Evolutionary conservation across 2,797 vertebrate genomes (phyloP), one percentile per base, ranked within the genome.

Genomic region (Parauchenoglanis ngamensis): DNA sequence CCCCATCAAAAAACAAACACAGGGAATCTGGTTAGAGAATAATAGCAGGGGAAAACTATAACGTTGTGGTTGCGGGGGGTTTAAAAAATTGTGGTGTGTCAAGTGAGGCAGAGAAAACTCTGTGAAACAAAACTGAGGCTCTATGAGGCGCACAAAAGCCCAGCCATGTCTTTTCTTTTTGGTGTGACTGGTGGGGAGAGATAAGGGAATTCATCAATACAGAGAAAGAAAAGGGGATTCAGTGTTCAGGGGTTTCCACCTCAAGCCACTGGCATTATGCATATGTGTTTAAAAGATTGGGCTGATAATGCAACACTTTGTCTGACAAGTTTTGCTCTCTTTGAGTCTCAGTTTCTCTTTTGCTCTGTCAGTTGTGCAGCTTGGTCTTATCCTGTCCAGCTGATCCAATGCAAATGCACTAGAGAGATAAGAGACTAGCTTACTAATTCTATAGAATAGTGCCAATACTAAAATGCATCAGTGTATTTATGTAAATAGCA

Each of bases 201-300:
- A 96, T 96, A 96, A 96, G 96, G 93, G 94, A 95, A 95, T 95
- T 95, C 93, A 94, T 94, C 93, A 95, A 94, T 94, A 94, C 92
- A 83, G 59, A 91, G 84, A 93, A 85, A 90, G 88, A 93, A 93
- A 94, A 94, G 93, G 92, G 93, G 84, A 90, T 94, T 90, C 90
- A 89, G 89, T 92, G 94, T 95, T 92, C 40, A 87, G 92, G 90
- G 93, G 92, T 93, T 95, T 93, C 93, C 90, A 93, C 93, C 91
- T 93, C 91, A 93, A 95, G 94, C 91, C 93, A 90, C 86, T 89
- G 94, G 93, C 95, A 95, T 95, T 92, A 92, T 90, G 94, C 94
- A 90, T 95, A 94, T 95, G 94, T 95, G 94, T 95, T 96, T 94
- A 94, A 94, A 94, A 93, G 93, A 93, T 90, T 92, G 90, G 68